Evolutionary conservation across 2,888 invertebrate species (phyloP), one percentile per base, ranked within the genome.

Genomic region (Hydrotaea diabolus): DNA sequence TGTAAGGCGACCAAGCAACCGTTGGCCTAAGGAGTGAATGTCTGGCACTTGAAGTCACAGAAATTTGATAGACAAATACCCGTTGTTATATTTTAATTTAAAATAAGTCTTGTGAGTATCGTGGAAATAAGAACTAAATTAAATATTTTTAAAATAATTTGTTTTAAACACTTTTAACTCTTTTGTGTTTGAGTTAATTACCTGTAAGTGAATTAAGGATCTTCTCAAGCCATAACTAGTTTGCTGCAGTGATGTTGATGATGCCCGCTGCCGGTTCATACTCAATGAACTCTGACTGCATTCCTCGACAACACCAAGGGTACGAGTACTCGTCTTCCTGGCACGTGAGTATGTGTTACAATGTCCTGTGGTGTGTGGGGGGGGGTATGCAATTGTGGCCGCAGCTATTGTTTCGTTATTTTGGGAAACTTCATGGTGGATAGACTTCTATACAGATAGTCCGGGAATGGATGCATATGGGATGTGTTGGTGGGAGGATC

Each of bases 311-410:
- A 66, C 39, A 21, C 7, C 21, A 9, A 15, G 7, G 7, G 31
- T 31, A 31, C 31, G 31, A 31, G 31, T 31, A 31, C 7, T 31
- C 31, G n/a, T n/a, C n/a, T 7, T 31, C 26, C 1, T 15, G 39
- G 19, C 66, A 66, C 43, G 66, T 66, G 66, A 66, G 66, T 66
- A 43, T 19, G 17, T 55, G 19, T 55, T 21, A 9, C 5, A 5
- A 55, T 55, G 7, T 55, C 55, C 21, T 9, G 55, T 21, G 21
- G 55, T 15, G 7, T 55, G 55, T 7, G 55, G 11, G 55, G 31
- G n/a, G n/a, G n/a, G 17, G 19, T 53, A 17, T 19, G 53, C 19
- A 19, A 17, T 17, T 53, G 5, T 2, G 3, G 19, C 53, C 2
- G 3, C 53, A 17, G 53, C 53, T 17, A 53, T n/a, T 53, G 2